Base-by-base conservation (phyloP, 2,888 invertebrate genomes). In the Eupithecia centaureata region DNA sequence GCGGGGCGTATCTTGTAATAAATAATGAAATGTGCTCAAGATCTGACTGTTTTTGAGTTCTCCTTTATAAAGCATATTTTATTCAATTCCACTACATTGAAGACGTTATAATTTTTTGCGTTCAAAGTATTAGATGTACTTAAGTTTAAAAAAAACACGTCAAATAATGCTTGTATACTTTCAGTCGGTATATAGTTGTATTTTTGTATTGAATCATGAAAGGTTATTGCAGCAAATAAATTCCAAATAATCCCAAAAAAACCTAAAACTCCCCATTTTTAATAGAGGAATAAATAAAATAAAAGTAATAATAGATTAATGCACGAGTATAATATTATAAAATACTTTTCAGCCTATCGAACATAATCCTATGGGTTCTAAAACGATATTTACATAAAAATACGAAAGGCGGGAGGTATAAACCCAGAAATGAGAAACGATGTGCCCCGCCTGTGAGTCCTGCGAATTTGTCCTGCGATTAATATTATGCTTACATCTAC, bases 251-350 rank as follows among this genome's bases (percentile, higher is more conserved):
- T 18, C 8, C 2, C 18, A 5, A n/a, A 15, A 18, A n/a, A n/a
- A 38, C 38, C 7, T 5, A 4, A n/a, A 42, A 12, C 22, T 22
- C 10, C 25, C 47, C 3, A 22, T 51, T 4, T 12, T 22, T 18
- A 4, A 13, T 10, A 51, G 22, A 22, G n/a, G 25, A 25, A 27
- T n/a, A 62, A 77, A 86, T 83, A 78, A 81, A 83, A 85, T 82
- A 74, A 76, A 74, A 65, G 67, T 67, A 25, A 54, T 63, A 73
- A 74, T 78, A 82, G 82, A 83, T 84, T 87, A 86, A 86, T 86
- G 86, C 83, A 82, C 80, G 90, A 90, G 90, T 91, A 92, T 92
- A 91, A 89, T 91, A 86, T 86, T 90, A 92, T 91, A 92, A 92
- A 92, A 92, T 91, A 92, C 89, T 90, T 90, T 54, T 90, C 86